Evolutionary conservation across 2,797 vertebrate genomes (phyloP).

Genomic region (Ibycter americanus): DNA sequence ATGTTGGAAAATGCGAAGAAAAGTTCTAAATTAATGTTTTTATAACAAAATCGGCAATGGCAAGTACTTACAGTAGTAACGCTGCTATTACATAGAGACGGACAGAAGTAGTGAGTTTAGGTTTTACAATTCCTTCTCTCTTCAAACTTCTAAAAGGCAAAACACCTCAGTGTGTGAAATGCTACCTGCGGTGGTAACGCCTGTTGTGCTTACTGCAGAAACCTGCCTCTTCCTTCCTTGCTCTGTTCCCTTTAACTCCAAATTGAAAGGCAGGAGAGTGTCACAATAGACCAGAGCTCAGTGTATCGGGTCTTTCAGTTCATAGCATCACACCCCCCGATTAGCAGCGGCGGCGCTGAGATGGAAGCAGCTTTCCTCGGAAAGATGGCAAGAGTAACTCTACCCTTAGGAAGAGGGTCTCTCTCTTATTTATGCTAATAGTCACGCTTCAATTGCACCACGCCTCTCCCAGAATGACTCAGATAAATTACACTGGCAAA

Average conservation of each 20-base stretch:
- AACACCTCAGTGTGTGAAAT: neutral
- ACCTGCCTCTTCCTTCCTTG: neutral
- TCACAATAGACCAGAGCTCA: neutral
- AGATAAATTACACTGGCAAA: constrained; percentile 51
- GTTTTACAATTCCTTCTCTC: neutral
- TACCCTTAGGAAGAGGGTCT: neutral
- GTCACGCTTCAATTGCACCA: constrained; percentile 59
- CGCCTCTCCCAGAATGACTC: constrained; percentile 79
- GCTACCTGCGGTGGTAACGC: neutral
- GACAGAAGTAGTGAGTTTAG: neutral
- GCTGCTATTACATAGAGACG: neutral
- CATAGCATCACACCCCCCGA: neutral
- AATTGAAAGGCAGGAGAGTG: neutral
- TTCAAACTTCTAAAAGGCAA: neutral
- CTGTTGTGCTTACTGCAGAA: neutral
- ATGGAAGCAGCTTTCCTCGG: neutral
- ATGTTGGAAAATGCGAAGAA: neutral
- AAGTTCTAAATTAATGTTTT: neutral
- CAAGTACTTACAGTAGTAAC: neutral
- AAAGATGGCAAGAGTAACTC: neutral
- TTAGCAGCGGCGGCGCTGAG: neutral
- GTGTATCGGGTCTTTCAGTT: neutral
- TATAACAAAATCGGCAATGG: neutral
- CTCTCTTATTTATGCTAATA: neutral
- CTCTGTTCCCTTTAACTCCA: neutral